Evolutionary conservation across 1,140 invertebrate genomes (phyloP), one percentile per base, ranked within the genome.

Genomic region (Arctopsyche grandis): DNA sequence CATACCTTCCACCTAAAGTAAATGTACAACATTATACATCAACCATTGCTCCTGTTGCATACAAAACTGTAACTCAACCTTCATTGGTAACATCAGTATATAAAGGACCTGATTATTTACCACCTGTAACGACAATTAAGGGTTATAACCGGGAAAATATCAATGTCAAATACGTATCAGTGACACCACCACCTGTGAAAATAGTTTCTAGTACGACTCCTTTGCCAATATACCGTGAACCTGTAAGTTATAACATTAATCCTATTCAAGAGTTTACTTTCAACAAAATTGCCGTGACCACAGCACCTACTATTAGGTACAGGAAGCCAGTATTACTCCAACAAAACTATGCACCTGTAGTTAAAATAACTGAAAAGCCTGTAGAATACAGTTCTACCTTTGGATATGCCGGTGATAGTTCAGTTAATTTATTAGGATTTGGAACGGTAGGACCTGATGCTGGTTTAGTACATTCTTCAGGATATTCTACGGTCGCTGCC

Each of bases 391-490:
- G 85, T 88, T 58, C 86, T 87, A 66, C 63, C 5, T 84, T 87
- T 14, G 83, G 87, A 84, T 86, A 84, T 66, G 85, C 86, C 14
- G 88, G 87, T 83, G 79, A 79, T 44, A 81, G 74, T 9, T 73
- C 75, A 0, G 85, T 86, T 77, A 85, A 88, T 38, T 81, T 84
- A 26, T 81, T 86, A 66, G 85, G 86, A 9, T 88, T 86, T 77
- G 85, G 84, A 75, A 85, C 85, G 0, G 84, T 86, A 7, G 87
- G 85, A 12, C 82, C 85, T 56, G 84, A 89, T 73, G 86, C 86
- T 48, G 85, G 85, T 19, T 83, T 87, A 69, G 83, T 86, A 21
- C 82, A 83, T 12, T 60, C 83, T 24, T 82, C 76, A 12, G 80
- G 80, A 16, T 85, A 85, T 38, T 83, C 84, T 14, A 84, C 84